A percentile compares a stretch with the other conserved stretches of the same genome.
Conservation (phyloP, 2,797 vertebrate genomes). For the Echiichthys vipera region DNA sequence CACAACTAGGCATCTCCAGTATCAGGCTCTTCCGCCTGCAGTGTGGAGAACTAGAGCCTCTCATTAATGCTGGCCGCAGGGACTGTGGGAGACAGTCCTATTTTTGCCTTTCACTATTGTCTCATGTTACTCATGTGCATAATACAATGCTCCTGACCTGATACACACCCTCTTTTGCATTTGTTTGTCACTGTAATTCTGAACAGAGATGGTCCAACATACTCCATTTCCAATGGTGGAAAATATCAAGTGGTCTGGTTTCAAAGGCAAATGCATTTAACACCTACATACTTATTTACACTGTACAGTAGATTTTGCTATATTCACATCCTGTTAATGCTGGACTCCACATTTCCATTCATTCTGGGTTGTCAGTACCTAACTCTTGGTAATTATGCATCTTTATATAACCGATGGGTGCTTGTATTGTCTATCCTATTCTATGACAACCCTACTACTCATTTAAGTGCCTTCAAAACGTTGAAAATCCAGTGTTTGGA, state of each 20-base stretch:
- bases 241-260: neutral
- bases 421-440: neutral
- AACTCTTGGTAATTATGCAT: neutral
- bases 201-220: neutral
- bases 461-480: neutral
- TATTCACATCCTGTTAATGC: neutral
- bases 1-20: conserved; percentile 80
- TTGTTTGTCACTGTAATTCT: conserved; percentile 10
- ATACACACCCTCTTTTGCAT: neutral
- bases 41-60: conserved; percentile 65
- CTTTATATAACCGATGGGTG: neutral
- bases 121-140: conserved; percentile 36
- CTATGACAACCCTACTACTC: neutral
- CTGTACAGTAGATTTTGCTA: neutral
- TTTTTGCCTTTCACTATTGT: conserved; percentile 55
- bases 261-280: neutral
- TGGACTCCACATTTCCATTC: neutral
- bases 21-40: conserved; percentile 72
- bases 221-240: neutral
- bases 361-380: neutral
- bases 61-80: conserved; percentile 76
- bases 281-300: neutral
- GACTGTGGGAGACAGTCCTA: conserved; percentile 55
- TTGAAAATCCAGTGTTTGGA: neutral
- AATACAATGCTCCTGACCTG: conserved; percentile 25